phyloP scores from a whole-genome alignment of 2,797 vertebrate species.

The Lycodopsis pacificus region DNA sequence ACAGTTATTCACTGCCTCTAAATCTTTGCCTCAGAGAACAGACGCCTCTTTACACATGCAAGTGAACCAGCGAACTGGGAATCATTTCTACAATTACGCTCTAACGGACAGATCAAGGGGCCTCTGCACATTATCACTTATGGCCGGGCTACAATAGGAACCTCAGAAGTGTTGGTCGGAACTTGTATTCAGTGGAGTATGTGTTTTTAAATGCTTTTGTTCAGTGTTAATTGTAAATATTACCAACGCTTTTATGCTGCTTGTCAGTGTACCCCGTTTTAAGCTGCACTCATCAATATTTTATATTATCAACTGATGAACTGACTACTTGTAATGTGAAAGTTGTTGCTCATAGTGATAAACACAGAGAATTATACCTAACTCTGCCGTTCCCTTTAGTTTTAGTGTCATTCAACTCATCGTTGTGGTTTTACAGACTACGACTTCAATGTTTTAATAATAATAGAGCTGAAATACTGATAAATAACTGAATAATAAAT shows the following conservation, averaged over 20 bases:
- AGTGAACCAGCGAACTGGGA: conserved; percentile 22
- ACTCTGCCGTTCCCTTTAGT: background rate
- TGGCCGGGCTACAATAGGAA: background rate
- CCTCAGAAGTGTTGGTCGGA: background rate
- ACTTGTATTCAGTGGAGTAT: no score
- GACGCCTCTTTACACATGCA: conserved; percentile 1
- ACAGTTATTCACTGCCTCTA: conserved; percentile 7
- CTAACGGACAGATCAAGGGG: background rate
- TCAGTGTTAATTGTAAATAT: background rate
- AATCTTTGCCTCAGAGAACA: conserved; percentile 32
- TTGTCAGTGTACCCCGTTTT: background rate
- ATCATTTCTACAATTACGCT: conserved; percentile 10
- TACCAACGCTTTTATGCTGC: background rate
- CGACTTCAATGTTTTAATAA: background rate
- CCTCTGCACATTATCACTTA: conserved; percentile 24
- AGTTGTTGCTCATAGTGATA: background rate
- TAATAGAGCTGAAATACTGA: no score
- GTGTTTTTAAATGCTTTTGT: background rate
- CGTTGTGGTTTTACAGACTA: background rate
- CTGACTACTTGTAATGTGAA: background rate
- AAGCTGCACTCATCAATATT: conserved; percentile 1
- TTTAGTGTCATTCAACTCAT: background rate
- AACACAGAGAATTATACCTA: background rate
- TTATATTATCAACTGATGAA: background rate
- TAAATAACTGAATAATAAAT: no score